Base-by-base conservation (phyloP, 2,797 vertebrate genomes). In the Distichodus sexfasciatus region DNA sequence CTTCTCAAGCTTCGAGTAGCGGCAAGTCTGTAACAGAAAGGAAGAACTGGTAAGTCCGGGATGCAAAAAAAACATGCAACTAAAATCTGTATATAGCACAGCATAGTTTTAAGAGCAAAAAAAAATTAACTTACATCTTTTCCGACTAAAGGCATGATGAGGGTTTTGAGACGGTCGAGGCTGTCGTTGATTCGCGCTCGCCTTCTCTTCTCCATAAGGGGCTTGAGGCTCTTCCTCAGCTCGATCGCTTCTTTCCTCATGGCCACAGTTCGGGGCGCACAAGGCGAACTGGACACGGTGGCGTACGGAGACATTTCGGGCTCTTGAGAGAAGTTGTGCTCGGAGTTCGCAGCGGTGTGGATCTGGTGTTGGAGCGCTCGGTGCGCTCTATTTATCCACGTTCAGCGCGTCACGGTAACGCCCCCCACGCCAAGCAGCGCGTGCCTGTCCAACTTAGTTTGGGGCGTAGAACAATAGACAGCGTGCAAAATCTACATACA, bases 111-210 rank as follows among this genome's bases (percentile, higher is more conserved):
- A 4, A 3, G 3, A 11, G 38, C 17, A 8, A 24, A 40, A 38
- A 23, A 28, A 19, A 31, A 63, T n/a, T 23, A 29, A 87, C 92
- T 89, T 89, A 94, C 91, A 84, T 94, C 89, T 86, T 86, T 89
- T 72, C 93, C 91, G 55, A 92, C 89, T 33, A 95, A 86, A 1
- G 94, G 94, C 67, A 94, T 77, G 38, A 96, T 92, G 66, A 97
- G 89, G 14, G 80, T 90, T 80, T 93, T 93, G 70, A 96, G 83
- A 65, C 88, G 90, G 76, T 87, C 84, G 47, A 95, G 88, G 77
- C 91, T 94, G 72, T 93, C 87, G 78, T 95, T 95, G 77, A 96
- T 95, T 60, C 94, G 92, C 17, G 94, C 95, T 51, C 94, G 90
- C 75, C 92, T 87, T 73, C 87, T 86, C 79, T 91, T 94, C 80